These are phyloP conservation scores for Tonatia bakeri DNA, from an alignment of 2,113 vertebrate genomes.

Conservation along the genomic window DNA sequence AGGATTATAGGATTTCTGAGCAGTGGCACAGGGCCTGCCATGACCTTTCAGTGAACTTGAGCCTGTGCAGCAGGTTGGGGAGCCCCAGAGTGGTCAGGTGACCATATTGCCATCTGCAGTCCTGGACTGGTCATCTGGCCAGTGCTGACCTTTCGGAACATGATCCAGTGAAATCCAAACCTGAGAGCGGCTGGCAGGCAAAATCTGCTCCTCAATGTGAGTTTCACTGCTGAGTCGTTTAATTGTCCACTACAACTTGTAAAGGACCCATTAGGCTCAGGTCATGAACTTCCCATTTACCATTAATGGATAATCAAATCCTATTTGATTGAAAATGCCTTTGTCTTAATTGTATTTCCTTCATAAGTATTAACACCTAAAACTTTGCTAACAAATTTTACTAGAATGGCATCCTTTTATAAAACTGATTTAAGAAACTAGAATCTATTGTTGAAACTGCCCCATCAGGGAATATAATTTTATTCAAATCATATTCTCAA, in stretches of 20 bases:
- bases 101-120: conserved; percentile 83
- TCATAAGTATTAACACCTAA: conserved; percentile 43
- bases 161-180: conserved; percentile 86
- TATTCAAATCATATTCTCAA: conserved; percentile 3
- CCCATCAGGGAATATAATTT: background rate
- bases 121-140: conserved; percentile 85
- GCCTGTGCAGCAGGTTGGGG: conserved; percentile 81
- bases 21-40: conserved; percentile 45
- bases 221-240: conserved; percentile 78
- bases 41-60: conserved; percentile 85
- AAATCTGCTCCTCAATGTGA: conserved; percentile 85
- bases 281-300: conserved; percentile 79
- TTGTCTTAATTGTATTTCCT: conserved; percentile 48
- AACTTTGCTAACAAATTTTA: conserved; percentile 25
- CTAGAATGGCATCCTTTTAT: background rate
- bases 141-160: conserved; percentile 86
- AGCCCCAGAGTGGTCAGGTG: conserved; percentile 82
- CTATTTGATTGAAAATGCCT: conserved; percentile 57
- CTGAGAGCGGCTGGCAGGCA: conserved; percentile 84
- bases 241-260: conserved; percentile 83
- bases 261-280: conserved; percentile 83
- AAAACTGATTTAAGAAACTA: background rate
- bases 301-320: conserved; percentile 67
- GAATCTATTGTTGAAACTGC: background rate
- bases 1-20: conserved; percentile 41